Evolutionary conservation across 1,140 invertebrate genomes (phyloP).

Genomic region (Trichomalopsis sarcophagae): DNA sequence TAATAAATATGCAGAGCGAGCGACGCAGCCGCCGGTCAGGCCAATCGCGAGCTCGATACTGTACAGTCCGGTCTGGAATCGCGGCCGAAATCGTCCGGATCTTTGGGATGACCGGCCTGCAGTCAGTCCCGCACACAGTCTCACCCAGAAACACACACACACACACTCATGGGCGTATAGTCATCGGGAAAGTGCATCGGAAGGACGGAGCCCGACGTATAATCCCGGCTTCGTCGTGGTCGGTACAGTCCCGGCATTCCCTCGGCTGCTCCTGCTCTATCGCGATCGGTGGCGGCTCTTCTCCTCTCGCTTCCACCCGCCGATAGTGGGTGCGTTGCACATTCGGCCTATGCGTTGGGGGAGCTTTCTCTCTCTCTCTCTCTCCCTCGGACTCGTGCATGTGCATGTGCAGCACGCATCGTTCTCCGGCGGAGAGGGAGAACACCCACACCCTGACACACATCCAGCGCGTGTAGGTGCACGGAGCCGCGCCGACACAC

Average conservation of each 20-base stretch:
- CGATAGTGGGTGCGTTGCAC: conserved; percentile 13
- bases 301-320: neutral
- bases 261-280: neutral
- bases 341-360: conserved; percentile 42
- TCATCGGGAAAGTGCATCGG: conserved; percentile 6
- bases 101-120: neutral
- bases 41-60: neutral
- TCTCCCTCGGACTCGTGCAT: neutral
- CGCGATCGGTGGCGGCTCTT: neutral
- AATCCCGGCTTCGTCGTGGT: neutral
- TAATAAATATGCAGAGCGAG: conserved; percentile 35
- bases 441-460: neutral
- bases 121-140: neutral
- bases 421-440: neutral
- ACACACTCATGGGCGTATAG: neutral
- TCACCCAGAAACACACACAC: neutral
- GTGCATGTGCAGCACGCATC: conserved; percentile 45
- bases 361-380: neutral
- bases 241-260: neutral
- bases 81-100: conserved; percentile 3
- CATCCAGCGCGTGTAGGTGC: neutral
- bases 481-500: neutral
- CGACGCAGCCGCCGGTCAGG: neutral
- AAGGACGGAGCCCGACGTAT: neutral
- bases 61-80: neutral